Evolutionary conservation across 2,888 invertebrate species (phyloP).

Genomic region (Amorpha juglandis): DNA sequence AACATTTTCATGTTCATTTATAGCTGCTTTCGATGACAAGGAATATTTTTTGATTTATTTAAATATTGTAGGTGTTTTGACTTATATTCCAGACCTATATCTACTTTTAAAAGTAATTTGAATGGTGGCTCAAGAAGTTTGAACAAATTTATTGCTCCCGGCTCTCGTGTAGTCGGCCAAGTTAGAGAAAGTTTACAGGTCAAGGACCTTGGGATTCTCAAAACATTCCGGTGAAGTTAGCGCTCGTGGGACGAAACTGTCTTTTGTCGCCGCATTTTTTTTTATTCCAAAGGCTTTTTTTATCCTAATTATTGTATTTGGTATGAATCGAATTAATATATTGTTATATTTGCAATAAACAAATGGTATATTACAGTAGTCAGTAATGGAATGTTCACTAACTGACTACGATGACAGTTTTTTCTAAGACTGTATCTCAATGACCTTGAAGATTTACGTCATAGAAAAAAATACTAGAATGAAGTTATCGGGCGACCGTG

Average conservation of each 20-base stretch:
- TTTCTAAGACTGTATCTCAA: too few species aligned
- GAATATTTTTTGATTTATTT: neutral
- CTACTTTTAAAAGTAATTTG: conserved; percentile 40
- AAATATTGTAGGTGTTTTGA: neutral
- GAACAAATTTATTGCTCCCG: conserved; percentile 61
- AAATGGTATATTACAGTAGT: too few species aligned
- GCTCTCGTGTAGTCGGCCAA: conserved; percentile 48
- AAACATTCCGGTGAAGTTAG: conserved; percentile 58
- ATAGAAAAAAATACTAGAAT: too few species aligned
- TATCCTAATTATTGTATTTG: neutral
- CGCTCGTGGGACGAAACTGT: conserved; percentile 29
- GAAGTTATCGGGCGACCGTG: too few species aligned
- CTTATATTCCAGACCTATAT: conserved; percentile 19
- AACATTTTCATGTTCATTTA: neutral
- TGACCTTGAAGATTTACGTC: too few species aligned
- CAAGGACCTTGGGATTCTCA: conserved; percentile 60
- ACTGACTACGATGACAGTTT: too few species aligned
- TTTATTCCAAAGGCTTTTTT: neutral
- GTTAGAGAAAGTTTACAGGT: conserved; percentile 68
- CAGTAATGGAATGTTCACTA: too few species aligned
- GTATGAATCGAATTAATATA: too few species aligned
- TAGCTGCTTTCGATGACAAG: neutral
- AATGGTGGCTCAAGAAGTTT: conserved; percentile 51
- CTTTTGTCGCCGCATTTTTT: conserved; percentile 22
- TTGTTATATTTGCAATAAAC: neutral